These are phyloP conservation scores for Drosophila histrio DNA, from an alignment of 2,888 invertebrate species.

Conservation along the genomic window DNA sequence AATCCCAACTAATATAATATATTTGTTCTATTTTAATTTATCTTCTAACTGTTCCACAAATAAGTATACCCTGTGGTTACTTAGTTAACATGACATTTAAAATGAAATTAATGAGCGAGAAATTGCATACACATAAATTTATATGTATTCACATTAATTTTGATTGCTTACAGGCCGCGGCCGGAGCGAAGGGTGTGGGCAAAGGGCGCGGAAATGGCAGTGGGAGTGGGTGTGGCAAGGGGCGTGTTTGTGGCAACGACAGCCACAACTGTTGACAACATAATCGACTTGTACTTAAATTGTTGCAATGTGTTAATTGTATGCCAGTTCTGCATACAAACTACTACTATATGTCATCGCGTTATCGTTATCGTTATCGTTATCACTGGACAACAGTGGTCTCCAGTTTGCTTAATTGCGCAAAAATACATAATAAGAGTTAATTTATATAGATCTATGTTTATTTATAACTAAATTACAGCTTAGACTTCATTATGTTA, in stretches of 20 bases:
- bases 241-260: neutral
- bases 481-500: neutral
- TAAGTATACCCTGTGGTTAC: neutral
- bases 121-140: conserved; percentile 47
- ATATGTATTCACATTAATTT: conserved; percentile 47
- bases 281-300: conserved; percentile 74
- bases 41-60: neutral
- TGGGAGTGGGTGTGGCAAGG: neutral
- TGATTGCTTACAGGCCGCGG: conserved; percentile 34
- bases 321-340: conserved; percentile 19
- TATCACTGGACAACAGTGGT: neutral
- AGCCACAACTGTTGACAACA: conserved; percentile 67
- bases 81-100: conserved; percentile 13
- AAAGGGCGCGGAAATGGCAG: too few relatives aligned
- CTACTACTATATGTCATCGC: too few relatives aligned
- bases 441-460: neutral
- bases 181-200: too few relatives aligned
- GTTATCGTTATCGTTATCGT: conserved; percentile 10
- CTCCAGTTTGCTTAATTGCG: neutral
- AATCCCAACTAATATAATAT: too few relatives aligned
- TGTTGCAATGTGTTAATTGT: conserved; percentile 66
- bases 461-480: neutral
- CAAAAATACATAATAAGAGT: neutral
- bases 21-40: too few relatives aligned
- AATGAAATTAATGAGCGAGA: conserved; percentile 62